These are phyloP conservation scores for Diprion similis DNA, from an alignment of 1,140 invertebrate genomes.

Conservation along the genomic window DNA sequence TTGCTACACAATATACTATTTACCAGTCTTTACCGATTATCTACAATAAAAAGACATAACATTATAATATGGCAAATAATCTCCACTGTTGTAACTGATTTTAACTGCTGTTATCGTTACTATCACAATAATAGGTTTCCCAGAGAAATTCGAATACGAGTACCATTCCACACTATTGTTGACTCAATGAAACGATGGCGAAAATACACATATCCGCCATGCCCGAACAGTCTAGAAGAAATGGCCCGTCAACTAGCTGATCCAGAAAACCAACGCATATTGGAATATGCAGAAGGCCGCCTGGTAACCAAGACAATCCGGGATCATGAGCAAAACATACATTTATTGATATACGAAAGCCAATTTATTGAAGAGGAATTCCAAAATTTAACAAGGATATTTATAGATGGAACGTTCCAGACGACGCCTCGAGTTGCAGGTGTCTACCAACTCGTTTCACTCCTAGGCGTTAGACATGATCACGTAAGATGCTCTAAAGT, in stretches of 20 bases:
- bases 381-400: not conserved
- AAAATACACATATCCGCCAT: not conserved
- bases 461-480: constrained; percentile 16
- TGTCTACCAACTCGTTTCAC: constrained; percentile 8
- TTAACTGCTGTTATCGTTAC: no score
- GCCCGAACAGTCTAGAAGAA: not conserved
- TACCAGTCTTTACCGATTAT: no score
- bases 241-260: constrained; percentile 10
- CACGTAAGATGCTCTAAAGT: constrained; percentile 11
- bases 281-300: constrained; percentile 2
- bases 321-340: not conserved
- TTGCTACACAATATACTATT: no score
- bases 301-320: no score
- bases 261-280: not conserved
- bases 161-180: constrained; percentile 10
- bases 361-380: constrained; percentile 4
- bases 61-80: no score
- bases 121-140: constrained; percentile 15
- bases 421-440: not conserved
- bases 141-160: not conserved
- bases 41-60: no score
- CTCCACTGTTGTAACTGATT: no score
- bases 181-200: constrained; percentile 11
- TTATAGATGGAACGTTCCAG: constrained; percentile 17
- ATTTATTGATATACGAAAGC: constrained; percentile 11